These are phyloP conservation scores for Cassiopea xamachana DNA, from an alignment of 30 jellyfish, hydroid and myxozoan genomes.

Conservation along the genomic window DNA sequence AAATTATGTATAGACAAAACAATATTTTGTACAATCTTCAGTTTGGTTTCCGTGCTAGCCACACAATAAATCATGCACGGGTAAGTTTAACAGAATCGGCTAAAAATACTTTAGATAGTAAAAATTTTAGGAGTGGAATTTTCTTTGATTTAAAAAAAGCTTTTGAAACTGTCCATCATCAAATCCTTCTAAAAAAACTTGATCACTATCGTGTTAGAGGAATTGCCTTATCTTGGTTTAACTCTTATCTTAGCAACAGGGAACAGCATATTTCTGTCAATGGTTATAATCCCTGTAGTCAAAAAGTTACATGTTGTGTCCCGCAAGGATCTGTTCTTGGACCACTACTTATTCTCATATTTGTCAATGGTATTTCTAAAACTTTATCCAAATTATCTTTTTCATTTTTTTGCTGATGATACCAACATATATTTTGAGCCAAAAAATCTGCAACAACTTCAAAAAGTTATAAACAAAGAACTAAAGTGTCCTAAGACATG, in stretches of 20 bases:
- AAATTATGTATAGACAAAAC: background rate
- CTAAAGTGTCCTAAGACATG: slow-evolving; percentile 38
- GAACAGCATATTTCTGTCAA: background rate
- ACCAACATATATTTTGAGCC: slow-evolving; percentile 6
- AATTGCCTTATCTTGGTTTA: background rate
- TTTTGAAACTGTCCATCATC: background rate
- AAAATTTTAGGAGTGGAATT: background rate
- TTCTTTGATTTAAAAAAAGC: too few relatives aligned
- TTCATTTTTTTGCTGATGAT: slow-evolving; percentile 58
- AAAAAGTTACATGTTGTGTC: slow-evolving; percentile 20
- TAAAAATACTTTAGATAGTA: slow-evolving; percentile 1
- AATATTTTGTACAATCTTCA: slow-evolving; percentile 5
- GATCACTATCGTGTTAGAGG: background rate
- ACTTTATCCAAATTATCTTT: slow-evolving; percentile 12
- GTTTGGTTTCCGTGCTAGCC: background rate
- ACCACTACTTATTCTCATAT: background rate
- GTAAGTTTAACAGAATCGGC: slow-evolving; percentile 25
- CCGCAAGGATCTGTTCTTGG: slow-evolving; percentile 3
- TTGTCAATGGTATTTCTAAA: slow-evolving; percentile 43
- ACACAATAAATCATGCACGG: slow-evolving; percentile 35
- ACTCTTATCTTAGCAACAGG: background rate
- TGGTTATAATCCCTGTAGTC: slow-evolving; percentile 14
- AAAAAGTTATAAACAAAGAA: slow-evolving; percentile 63
- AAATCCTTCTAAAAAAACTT: background rate
- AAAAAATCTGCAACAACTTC: background rate